A percentile compares a stretch with the other conserved stretches of the same genome.
Conservation (phyloP, 2,797 vertebrate species). For the Chromis chromis region DNA sequence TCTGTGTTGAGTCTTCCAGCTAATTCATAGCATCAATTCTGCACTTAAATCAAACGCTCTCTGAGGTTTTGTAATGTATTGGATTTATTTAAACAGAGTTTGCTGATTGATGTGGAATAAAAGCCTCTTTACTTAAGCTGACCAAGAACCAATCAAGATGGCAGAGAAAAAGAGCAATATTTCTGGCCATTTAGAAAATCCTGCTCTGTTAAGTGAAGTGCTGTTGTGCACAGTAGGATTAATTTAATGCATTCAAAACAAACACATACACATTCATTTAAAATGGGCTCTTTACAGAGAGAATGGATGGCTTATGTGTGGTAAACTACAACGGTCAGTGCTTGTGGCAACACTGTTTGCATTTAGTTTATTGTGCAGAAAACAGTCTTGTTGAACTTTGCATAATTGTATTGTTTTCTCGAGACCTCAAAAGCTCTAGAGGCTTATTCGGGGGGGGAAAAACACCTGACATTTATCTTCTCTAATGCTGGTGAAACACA, state of each 20-base stretch:
- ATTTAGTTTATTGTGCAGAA: slow-evolving; percentile 24
- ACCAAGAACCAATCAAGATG: slow-evolving; percentile 48
- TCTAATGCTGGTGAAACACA: not conserved
- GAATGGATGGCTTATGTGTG: slow-evolving; percentile 27
- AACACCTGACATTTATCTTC: slow-evolving; percentile 4
- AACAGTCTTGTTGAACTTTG: slow-evolving; percentile 12
- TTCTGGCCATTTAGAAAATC: slow-evolving; percentile 37
- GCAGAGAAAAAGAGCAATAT: slow-evolving; percentile 13
- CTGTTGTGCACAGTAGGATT: slow-evolving; percentile 27
- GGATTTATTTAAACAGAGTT: slow-evolving; percentile 45
- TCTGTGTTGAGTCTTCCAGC: slow-evolving; percentile 14
- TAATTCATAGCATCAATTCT: slow-evolving; percentile 41
- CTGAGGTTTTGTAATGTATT: slow-evolving; percentile 19
- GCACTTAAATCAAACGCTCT: slow-evolving; percentile 41
- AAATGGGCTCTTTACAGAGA: slow-evolving; percentile 40
- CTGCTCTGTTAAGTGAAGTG: slow-evolving; percentile 38
- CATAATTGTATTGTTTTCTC: not conserved
- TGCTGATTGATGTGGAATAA: slow-evolving; percentile 50
- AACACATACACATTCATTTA: slow-evolving; percentile 25
- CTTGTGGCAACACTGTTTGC: slow-evolving; percentile 9
- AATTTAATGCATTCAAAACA: slow-evolving; percentile 42
- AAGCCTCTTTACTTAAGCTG: slow-evolving; percentile 48
- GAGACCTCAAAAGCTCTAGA: slow-evolving; percentile 10
- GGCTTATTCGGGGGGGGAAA: not conserved
- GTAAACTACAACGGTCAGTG: slow-evolving; percentile 18